Percentiles rank a stretch among this genome's conserved stretches.
phyloP scores from a whole-genome alignment of 2,888 invertebrate genomes.

The Apodemia mormo region DNA sequence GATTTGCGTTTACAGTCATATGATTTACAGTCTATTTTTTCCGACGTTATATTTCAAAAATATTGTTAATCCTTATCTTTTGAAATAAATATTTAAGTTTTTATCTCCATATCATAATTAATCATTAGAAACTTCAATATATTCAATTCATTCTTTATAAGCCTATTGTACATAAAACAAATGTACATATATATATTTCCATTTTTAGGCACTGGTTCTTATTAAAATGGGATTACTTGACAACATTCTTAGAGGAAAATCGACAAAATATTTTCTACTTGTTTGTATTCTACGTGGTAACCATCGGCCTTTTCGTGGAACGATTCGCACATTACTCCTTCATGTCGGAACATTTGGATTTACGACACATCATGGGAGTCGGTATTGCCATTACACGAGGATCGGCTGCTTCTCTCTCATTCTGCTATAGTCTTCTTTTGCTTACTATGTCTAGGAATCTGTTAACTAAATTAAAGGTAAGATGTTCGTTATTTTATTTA shows the following conservation, averaged over 20 bases:
- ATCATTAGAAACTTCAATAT: too few relatives aligned
- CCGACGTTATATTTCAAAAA: too few relatives aligned
- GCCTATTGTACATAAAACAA: too few relatives aligned
- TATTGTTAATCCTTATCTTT: too few relatives aligned
- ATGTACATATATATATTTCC: too few relatives aligned
- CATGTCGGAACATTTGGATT: conserved; percentile 97
- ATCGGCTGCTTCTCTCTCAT: conserved; percentile 95
- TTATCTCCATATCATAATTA: too few relatives aligned
- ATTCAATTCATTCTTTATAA: too few relatives aligned
- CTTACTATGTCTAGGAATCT: conserved; percentile 96
- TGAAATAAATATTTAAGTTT: too few relatives aligned
- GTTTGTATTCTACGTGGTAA: conserved; percentile 96
- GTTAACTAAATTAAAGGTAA: conserved; percentile 91
- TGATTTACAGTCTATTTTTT: too few relatives aligned
- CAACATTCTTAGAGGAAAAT: conserved; percentile 97
- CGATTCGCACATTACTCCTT: conserved; percentile 98
- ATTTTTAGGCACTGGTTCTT: conserved; percentile 84
- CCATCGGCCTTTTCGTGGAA: conserved; percentile 95
- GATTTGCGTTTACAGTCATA: too few relatives aligned
- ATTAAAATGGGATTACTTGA: conserved; percentile 92
- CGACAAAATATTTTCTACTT: conserved; percentile 97
- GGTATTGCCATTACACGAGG: conserved; percentile 97
- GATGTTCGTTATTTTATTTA: neutral
- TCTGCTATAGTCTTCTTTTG: conserved; percentile 94
- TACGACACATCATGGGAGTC: conserved; percentile 98